Evolutionary conservation across 2,797 vertebrate species (phyloP), one percentile per base, ranked within the genome.

Genomic region (Sarcophilus harrisii): DNA sequence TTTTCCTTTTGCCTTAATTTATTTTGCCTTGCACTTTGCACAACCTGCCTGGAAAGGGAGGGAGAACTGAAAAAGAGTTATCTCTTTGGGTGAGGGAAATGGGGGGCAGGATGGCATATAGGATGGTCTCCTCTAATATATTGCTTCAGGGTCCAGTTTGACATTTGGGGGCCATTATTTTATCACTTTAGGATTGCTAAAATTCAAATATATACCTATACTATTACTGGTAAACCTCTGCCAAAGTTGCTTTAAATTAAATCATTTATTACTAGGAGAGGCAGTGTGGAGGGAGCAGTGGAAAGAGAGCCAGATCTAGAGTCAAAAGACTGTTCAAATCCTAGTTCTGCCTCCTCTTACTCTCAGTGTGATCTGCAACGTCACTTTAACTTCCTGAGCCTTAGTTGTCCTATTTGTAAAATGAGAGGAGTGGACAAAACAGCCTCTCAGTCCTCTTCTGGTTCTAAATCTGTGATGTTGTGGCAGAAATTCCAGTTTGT

Each of bases 1-100:
- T 98, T 98, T 98, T 94, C 94, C 96, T 97, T 98, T 98, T 49
- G 59, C 97, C 97, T 97, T 97, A 96, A 97, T 97, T 98, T 98
- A 93, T 97, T 98, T 98, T 98, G 96, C 98, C 98, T 99, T 98
- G 98, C 98, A 96, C 97, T 98, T 98, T 98, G 98, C 98, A 98
- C 94, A 98, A 97, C 94, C 97, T 97, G 97, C 95, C 97, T 97
- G 97, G 95, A 98, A 97, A 91, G 58, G 93, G 96, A 98, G 96
- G 98, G 96, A 96, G 93, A 96, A 95, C 62, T 52, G 94, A 93
- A 94, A 57, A 94, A 91, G 90, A 98, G 49, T 91, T 91, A 97
- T 96, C 95, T 97, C 98, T 97, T 98, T 91, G 94, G 92, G 92
- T 91, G 97, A 66, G 95, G 95, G 11, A 3, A 10, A 11, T 0